Evolutionary conservation across 2,113 vertebrate genomes (phyloP).

Genomic region (Vidua chalybeata): DNA sequence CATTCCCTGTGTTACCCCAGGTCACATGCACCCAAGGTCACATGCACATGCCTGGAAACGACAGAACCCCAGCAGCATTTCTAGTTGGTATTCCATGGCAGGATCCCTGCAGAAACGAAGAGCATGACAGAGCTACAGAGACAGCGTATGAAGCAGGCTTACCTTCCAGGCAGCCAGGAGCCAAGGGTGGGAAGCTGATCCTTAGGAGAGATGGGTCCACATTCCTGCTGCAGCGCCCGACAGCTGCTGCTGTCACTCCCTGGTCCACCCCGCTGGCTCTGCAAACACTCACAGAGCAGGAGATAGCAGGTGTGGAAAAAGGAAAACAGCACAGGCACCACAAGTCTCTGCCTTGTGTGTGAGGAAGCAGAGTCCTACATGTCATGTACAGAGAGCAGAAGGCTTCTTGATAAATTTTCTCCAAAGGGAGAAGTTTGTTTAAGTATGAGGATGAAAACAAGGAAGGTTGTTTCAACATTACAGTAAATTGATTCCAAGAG

Average conservation of each 20-base stretch:
- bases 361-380: neutral
- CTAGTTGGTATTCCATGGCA: neutral
- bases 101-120: slow-evolving; percentile 20
- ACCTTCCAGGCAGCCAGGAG: slow-evolving; percentile 76
- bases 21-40: neutral
- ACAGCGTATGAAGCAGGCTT: slow-evolving; percentile 55
- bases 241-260: slow-evolving; percentile 84
- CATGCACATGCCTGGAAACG: neutral
- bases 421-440: neutral
- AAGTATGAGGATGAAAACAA: neutral
- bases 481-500: neutral
- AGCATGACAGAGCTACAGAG: neutral
- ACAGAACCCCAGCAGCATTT: neutral
- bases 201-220: slow-evolving; percentile 58
- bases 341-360: neutral
- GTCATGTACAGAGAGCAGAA: fast-evolving
- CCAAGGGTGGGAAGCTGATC: slow-evolving; percentile 51
- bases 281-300: slow-evolving; percentile 5
- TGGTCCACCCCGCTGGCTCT: slow-evolving; percentile 25
- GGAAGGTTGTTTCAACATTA: neutral
- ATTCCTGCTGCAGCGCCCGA: slow-evolving; percentile 56
- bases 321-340: neutral
- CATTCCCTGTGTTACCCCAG: neutral
- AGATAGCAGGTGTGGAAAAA: neutral
- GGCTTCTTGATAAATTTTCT: neutral